Conservation (phyloP, 2,888 invertebrate genomes). For the Mesoligia furuncula region DNA sequence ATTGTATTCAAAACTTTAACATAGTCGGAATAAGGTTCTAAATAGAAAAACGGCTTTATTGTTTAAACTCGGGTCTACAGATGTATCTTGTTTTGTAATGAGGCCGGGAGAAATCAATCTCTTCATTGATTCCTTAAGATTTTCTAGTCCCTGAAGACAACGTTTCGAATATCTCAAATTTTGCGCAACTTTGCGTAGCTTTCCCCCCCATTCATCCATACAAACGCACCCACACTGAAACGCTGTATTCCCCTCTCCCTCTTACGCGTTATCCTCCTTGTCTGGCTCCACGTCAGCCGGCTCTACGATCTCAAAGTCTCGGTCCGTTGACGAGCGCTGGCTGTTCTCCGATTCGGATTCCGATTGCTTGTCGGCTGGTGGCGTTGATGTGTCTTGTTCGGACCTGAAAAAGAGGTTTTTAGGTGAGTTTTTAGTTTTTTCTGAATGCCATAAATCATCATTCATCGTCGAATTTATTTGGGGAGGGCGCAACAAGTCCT, state of each 20-base stretch:
- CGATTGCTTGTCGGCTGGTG: conserved; percentile 86
- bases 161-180: not conserved
- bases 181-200: not conserved
- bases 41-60: not conserved
- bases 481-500: not conserved
- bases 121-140: not conserved
- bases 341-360: conserved; percentile 96
- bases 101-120: not conserved
- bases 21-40: not conserved
- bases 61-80: not conserved
- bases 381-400: conserved; percentile 63
- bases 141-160: not conserved
- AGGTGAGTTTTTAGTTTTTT: not conserved
- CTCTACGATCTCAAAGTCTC: conserved; percentile 97
- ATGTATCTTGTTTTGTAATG: not conserved
- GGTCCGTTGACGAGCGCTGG: conserved; percentile 95
- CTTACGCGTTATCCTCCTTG: conserved; percentile 55
- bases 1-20: not conserved
- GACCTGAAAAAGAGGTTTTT: conserved; percentile 48
- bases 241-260: conserved; percentile 18
- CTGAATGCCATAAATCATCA: too few species aligned
- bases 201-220: conserved; percentile 26
- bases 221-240: conserved; percentile 46
- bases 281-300: conserved; percentile 91
- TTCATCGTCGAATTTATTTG: not conserved